phyloP scores from a whole-genome alignment of 2,797 vertebrate genomes.

The Diplodus sargus region DNA sequence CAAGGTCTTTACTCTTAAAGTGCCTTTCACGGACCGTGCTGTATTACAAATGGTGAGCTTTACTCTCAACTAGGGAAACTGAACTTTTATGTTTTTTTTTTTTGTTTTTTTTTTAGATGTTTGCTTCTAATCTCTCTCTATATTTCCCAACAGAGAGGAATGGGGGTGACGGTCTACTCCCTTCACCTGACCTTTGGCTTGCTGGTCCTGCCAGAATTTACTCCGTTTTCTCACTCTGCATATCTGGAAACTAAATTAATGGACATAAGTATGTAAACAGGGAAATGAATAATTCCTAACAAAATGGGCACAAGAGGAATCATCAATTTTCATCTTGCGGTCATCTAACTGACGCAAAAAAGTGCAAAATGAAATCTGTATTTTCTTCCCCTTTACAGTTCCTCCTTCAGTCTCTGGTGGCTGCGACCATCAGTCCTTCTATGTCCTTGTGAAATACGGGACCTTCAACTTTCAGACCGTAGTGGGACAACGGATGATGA shows the following conservation, averaged over 20 bases:
- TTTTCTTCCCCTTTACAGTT: conserved; percentile 42
- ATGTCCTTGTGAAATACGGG: conserved; percentile 70
- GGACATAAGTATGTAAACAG: conserved; percentile 55
- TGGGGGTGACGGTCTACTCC: background rate
- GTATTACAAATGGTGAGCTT: conserved; percentile 66
- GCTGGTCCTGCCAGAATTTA: conserved; percentile 64
- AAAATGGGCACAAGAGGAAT: background rate
- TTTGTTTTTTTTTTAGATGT: background rate
- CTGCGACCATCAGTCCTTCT: conserved; percentile 74
- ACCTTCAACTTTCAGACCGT: conserved; percentile 64
- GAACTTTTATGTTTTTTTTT: no score
- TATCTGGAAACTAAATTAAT: conserved; percentile 58
- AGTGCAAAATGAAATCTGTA: background rate
- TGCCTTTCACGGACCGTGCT: conserved; percentile 74
- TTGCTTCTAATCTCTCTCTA: background rate
- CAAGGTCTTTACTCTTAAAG: conserved; percentile 69
- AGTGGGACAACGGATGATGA: conserved; percentile 65
- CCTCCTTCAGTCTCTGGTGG: conserved; percentile 62
- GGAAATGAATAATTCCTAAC: background rate
- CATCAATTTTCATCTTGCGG: background rate
- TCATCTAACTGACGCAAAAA: background rate
- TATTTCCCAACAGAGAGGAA: conserved; percentile 52
- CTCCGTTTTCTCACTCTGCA: conserved; percentile 54
- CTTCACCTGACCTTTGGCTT: conserved; percentile 73
- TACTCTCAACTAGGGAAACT: background rate